phyloP scores from a whole-genome alignment of 2,888 invertebrate genomes.

The Drosophila mettleri region DNA sequence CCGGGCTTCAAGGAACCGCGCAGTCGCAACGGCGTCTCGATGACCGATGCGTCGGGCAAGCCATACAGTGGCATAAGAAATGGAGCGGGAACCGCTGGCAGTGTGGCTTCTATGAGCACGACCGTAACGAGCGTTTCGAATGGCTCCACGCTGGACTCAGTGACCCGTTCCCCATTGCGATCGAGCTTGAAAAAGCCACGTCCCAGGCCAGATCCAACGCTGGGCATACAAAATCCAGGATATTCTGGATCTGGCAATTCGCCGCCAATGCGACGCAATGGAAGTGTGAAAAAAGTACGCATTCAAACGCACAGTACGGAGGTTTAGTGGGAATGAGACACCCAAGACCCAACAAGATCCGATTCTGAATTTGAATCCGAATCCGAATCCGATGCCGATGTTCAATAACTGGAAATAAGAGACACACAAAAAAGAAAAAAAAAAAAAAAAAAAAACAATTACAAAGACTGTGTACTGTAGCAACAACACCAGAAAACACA shows the following conservation, averaged over 20 bases:
- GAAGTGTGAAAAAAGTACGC: conserved; percentile 95
- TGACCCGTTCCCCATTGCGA: conserved; percentile 88
- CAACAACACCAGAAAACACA: conserved; percentile 45
- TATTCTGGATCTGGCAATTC: conserved; percentile 90
- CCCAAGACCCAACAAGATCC: conserved; percentile 12
- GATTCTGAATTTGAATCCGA: background rate
- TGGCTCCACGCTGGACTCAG: conserved; percentile 85
- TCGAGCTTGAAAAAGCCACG: conserved; percentile 94
- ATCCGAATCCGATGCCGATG: background rate
- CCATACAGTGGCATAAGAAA: conserved; percentile 89
- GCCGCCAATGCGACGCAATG: conserved; percentile 92
- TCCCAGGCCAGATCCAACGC: conserved; percentile 86
- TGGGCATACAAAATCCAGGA: conserved; percentile 95
- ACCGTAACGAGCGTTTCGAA: conserved; percentile 89
- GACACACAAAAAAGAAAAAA: conserved; percentile 56
- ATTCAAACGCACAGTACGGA: conserved; percentile 97
- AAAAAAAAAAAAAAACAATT: conserved; percentile 51
- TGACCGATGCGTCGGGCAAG: conserved; percentile 94
- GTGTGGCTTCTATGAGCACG: conserved; percentile 90
- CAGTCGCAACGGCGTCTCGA: conserved; percentile 87
- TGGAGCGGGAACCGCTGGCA: conserved; percentile 86
- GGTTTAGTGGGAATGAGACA: conserved; percentile 86
- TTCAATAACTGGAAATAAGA: conserved; percentile 32
- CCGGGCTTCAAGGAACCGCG: conserved; percentile 92
- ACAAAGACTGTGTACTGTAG: conserved; percentile 78